Evolutionary conservation across 2,797 vertebrate species (phyloP), one percentile per base, ranked within the genome.

Genomic region (Masticophis lateralis): DNA sequence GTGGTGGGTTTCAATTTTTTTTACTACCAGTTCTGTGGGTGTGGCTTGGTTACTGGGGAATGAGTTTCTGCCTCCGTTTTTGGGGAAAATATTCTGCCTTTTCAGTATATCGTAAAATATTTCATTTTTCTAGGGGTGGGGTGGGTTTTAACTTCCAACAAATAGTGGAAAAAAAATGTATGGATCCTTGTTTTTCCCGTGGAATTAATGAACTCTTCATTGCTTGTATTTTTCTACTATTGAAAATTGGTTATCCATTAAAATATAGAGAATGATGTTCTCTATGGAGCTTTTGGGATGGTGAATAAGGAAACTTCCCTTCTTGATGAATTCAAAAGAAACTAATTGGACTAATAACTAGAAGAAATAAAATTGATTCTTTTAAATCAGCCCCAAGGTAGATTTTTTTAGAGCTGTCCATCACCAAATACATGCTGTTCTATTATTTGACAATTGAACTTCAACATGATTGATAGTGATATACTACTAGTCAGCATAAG

Each of bases 381-480:
- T 83, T 28, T 74, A 55, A 91, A n/a, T 69, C 63, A 88, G 63
- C 89, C 10, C 74, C 63, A 53, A 74, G 28, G 37, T 53, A 91
- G 16, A 51, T 22, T 12, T 90, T 47, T 86, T 47, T 60, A 91
- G 87, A 61, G 91, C 86, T 94, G 91, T 51, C 32, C 59, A 92
- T 32, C 91, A 55, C 16, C 90, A 5, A 14, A 66, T 89, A 8
- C 51, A 93, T 32, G 89, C 57, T 55, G 47, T 87, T 92, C 22
- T 94, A 53, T 63, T 87, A 0, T 55, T 92, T 90, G 94, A 96
- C 93, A 95, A 88, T 37, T 61, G 53, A 94, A 93, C 20, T 86
- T 55, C 92, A 95, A 94, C 61, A 94, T 92, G 89, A 95, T 95
- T 95, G 95, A 93, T 94, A 92, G 93, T 96, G 93, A 92, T 55